phyloP scores from a whole-genome alignment of 2,888 invertebrate species.

The Andrena camellia region DNA sequence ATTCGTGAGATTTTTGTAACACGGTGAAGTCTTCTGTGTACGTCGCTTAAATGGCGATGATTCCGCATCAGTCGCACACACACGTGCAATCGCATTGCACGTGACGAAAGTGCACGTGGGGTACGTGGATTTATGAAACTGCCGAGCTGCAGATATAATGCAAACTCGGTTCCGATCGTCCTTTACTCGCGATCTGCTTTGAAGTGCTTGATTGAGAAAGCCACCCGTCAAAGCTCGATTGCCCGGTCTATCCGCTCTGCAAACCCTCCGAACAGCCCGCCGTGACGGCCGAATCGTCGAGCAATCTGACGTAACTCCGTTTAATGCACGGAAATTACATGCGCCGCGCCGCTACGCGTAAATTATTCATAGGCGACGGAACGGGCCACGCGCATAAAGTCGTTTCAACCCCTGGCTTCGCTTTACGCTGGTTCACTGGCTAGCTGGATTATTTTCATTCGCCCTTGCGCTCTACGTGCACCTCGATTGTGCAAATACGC shows the following conservation, averaged over 20 bases:
- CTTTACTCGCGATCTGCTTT: conserved; percentile 32
- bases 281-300: conserved; percentile 19
- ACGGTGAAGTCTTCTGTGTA: too few relatives aligned
- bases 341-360: conserved; percentile 1
- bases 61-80: background rate
- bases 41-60: background rate
- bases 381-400: background rate
- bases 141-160: conserved; percentile 31
- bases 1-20: too few relatives aligned
- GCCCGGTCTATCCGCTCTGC: background rate
- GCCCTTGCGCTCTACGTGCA: background rate
- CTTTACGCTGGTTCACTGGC: background rate
- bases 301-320: conserved; percentile 51
- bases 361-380: conserved; percentile 41
- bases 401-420: background rate
- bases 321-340: conserved; percentile 45
- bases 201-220: conserved; percentile 42
- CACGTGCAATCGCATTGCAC: too few relatives aligned
- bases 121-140: conserved; percentile 43
- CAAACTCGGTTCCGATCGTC: conserved; percentile 33
- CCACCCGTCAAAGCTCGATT: conserved; percentile 24
- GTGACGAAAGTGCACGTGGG: background rate
- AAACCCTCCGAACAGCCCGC: conserved; percentile 7
- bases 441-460: background rate
- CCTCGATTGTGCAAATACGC: background rate